Evolutionary conservation across 1,140 invertebrate genomes (phyloP), one percentile per base, ranked within the genome.

Genomic region (Mactra quadrangularis): DNA sequence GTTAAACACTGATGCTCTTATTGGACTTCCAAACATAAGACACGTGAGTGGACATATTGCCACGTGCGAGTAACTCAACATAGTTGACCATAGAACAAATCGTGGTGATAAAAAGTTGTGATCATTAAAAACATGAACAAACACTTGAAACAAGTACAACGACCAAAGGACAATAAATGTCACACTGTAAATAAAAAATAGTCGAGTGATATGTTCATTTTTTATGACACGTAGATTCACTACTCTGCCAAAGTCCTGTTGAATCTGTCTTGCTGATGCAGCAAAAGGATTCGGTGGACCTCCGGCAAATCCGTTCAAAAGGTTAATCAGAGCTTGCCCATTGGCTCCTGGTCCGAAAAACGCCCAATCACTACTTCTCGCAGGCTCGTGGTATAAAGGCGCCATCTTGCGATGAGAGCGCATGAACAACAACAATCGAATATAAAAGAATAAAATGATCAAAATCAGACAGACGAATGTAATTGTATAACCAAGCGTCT

Each of bases 281-380:
- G 87, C 85, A 38, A 87, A 75, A 11, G 79, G 83, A 35, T 78
- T 72, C 0, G 57, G 62, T 11, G 57, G 75, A 1, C 72, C 82
- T 25, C 70, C 53, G n/a, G 86, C 83, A 68, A 91, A 88, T 9
- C 90, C 90, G 62, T 90, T 90, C 25, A 91, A 75, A 88, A 89
- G 90, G 78, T 90, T 90, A 22, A 89, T 86, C 47, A 90, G 71
- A 29, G 89, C 86, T 59, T 90, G 87, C 25, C 87, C 88, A 59
- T 89, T 90, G 3, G 89, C 89, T 22, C 91, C 91, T 0, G 86
- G 90, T 0, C 89, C 91, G 22, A 91, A 83, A 72, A 92, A 92
- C 6, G 88, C 87, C 90, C 91, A 92, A 72, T 88, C 89, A 53
- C 76, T 78, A 62, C 90, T 91, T 11, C 85, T 79, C 6, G 90